A percentile compares a stretch with the other conserved stretches of the same genome.
Evolutionary conservation across 2,113 vertebrate species (phyloP).

Genomic region (Percina caprodes): DNA sequence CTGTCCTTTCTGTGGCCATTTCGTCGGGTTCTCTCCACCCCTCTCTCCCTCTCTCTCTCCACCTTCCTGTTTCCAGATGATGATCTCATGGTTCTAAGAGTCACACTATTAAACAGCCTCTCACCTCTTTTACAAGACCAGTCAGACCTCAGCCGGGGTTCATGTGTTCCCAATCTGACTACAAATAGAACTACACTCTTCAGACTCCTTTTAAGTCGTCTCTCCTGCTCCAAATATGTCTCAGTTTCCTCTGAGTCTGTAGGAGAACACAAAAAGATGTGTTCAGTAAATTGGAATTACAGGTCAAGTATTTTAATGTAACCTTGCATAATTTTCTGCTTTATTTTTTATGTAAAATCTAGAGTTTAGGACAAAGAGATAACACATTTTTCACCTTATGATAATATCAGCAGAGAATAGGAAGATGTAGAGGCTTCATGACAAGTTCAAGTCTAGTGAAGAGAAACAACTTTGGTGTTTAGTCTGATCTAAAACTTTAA

Average conservation of each 20-base stretch:
- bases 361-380: not conserved
- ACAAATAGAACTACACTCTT: conserved; percentile 46
- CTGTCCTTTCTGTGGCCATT: not conserved
- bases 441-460: not conserved
- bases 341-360: no score
- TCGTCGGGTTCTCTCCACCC: no score
- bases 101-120: conserved; percentile 54
- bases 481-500: not conserved
- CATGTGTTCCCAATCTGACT: conserved; percentile 56
- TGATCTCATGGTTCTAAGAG: conserved; percentile 59
- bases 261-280: not conserved
- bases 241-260: not conserved
- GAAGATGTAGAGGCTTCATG: not conserved
- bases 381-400: not conserved
- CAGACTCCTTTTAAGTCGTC: conserved; percentile 3
- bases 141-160: conserved; percentile 20
- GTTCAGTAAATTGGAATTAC: not conserved
- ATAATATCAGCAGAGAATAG: not conserved
- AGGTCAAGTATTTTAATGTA: not conserved
- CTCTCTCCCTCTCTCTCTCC: no score
- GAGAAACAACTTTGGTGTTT: not conserved
- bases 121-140: conserved; percentile 55
- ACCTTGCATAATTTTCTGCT: no score
- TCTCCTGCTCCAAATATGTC: conserved; percentile 14
- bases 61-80: conserved; percentile 14